phyloP scores from a whole-genome alignment of 2,113 vertebrate genomes.

The Tetraodon nigroviridis region DNA sequence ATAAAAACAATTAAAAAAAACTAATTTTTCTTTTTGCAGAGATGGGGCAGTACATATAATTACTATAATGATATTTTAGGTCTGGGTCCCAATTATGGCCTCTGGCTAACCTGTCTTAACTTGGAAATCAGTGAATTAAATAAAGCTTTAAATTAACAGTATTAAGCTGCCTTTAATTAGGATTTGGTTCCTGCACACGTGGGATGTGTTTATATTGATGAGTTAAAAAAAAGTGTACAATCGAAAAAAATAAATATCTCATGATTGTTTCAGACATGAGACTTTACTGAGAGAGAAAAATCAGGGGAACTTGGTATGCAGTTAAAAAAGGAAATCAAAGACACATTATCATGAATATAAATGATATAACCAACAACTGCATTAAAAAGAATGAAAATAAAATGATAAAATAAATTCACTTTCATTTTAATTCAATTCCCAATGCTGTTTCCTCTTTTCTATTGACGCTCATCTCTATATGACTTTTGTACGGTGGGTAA shows the following conservation, averaged over 20 bases:
- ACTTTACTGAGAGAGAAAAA: neutral
- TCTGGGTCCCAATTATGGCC: conserved; percentile 13
- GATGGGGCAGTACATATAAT: neutral
- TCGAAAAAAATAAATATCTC: conserved; percentile 18
- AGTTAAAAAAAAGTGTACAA: conserved; percentile 14
- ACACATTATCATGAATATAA: no score
- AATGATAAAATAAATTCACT: no score
- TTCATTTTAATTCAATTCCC: no score
- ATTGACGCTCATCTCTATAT: no score
- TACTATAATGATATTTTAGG: conserved; percentile 24
- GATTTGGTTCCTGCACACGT: conserved; percentile 42
- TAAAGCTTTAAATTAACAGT: conserved; percentile 39
- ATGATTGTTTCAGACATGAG: neutral
- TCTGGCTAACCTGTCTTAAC: conserved; percentile 10
- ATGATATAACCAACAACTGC: no score
- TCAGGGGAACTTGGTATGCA: neutral
- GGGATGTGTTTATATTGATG: conserved; percentile 29
- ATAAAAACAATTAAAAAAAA: neutral
- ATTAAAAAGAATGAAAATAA: no score
- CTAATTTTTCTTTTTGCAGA: neutral
- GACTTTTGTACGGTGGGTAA: no score
- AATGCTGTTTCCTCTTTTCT: no score
- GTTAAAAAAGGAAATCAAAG: no score
- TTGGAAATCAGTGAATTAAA: conserved; percentile 31
- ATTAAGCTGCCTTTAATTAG: conserved; percentile 27